phyloP scores from a whole-genome alignment of 2,888 invertebrate species.

The Mamestra brassicae region DNA sequence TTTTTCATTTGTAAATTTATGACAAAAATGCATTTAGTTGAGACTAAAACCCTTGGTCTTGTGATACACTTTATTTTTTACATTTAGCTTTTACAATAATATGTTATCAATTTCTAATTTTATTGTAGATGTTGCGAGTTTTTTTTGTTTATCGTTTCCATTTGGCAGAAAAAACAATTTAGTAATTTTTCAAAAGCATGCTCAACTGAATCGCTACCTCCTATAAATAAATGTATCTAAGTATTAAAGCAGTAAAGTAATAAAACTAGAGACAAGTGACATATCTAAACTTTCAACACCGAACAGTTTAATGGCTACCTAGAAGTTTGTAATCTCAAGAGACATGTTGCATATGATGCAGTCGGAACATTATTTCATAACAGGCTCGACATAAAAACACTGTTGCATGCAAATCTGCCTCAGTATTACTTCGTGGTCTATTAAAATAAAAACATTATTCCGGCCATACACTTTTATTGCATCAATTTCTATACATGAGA shows the following conservation, averaged over 20 bases:
- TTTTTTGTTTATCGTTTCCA: no score
- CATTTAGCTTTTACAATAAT: not conserved
- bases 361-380: constrained; percentile 24
- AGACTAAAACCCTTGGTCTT: not conserved
- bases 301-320: not conserved
- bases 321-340: constrained; percentile 5
- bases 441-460: constrained; percentile 60
- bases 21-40: not conserved
- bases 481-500: constrained; percentile 49
- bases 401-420: constrained; percentile 59
- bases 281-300: not conserved
- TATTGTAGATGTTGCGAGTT: not conserved
- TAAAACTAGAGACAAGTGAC: constrained; percentile 14
- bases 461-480: constrained; percentile 39
- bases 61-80: not conserved
- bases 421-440: constrained; percentile 32
- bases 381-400: constrained; percentile 37
- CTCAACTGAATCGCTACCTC: not conserved
- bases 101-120: not conserved
- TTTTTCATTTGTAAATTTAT: constrained; percentile 34
- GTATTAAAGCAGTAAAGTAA: not conserved
- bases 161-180: not conserved
- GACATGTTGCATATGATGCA: constrained; percentile 16
- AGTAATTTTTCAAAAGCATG: not conserved
- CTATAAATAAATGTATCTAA: not conserved